Conservation (phyloP, 2,113 vertebrate species). For the Cervus canadensis region DNA sequence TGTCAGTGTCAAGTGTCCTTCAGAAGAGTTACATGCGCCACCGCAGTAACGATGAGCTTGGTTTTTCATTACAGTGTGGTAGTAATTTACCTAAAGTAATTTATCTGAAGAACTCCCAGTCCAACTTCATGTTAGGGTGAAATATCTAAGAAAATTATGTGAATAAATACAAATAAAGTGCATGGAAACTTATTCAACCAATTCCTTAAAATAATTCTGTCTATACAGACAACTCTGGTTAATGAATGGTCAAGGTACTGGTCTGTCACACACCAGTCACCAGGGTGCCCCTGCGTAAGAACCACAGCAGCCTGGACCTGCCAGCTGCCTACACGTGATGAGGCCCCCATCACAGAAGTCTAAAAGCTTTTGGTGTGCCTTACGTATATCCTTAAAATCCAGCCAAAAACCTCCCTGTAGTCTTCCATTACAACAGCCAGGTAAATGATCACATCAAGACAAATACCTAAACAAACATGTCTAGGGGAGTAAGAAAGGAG, state of each 20-base stretch:
- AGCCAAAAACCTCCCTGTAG: neutral
- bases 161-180: constrained; percentile 3
- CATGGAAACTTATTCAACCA: neutral
- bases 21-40: neutral
- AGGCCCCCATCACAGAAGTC: neutral
- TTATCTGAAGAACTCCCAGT: neutral
- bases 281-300: neutral
- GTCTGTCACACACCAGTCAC: neutral
- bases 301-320: neutral
- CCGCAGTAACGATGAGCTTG: neutral
- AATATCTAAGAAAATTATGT: neutral
- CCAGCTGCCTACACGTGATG: neutral
- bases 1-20: neutral
- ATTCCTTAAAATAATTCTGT: neutral
- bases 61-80: neutral
- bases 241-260: neutral
- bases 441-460: neutral
- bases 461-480: neutral
- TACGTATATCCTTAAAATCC: neutral
- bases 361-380: neutral
- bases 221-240: neutral
- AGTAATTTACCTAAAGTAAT: constrained; percentile 26
- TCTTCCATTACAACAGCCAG: neutral
- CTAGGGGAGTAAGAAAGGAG: neutral
- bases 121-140: neutral